phyloP scores from a whole-genome alignment of 2,797 vertebrate genomes.

The Scleropages formosus region DNA sequence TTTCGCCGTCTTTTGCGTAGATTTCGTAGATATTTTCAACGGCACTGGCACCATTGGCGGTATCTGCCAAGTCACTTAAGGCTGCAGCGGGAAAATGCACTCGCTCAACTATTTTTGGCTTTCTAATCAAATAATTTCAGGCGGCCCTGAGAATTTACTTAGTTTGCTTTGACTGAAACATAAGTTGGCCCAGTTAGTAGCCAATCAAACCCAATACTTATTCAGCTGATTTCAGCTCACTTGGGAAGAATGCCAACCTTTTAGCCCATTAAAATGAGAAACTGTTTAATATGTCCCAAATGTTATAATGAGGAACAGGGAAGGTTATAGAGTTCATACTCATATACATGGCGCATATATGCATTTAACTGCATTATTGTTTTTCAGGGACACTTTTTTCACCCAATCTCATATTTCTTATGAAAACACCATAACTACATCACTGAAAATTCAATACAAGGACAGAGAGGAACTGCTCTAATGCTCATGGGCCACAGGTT shows the following conservation, averaged over 20 bases:
- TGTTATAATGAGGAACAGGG: constrained; percentile 13
- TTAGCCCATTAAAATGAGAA: constrained; percentile 12
- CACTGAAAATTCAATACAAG: neutral
- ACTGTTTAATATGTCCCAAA: constrained; percentile 15
- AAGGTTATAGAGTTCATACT: constrained; percentile 5
- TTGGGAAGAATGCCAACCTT: neutral
- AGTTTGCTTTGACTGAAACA: neutral
- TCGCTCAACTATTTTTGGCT: neutral
- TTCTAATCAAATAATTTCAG: too few species aligned
- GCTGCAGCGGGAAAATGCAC: neutral
- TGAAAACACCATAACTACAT: neutral
- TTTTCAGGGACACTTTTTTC: neutral
- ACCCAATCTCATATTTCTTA: neutral
- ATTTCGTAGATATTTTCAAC: neutral
- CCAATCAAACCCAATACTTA: neutral
- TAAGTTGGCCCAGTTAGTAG: constrained; percentile 2
- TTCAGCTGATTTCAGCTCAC: neutral
- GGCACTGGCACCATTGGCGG: neutral
- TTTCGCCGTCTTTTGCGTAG: neutral
- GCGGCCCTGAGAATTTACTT: neutral
- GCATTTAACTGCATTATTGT: neutral
- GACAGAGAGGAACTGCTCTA: too few species aligned
- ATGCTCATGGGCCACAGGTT: too few species aligned
- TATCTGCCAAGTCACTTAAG: neutral
- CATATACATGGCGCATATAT: neutral